Conservation (phyloP, 2,113 vertebrate genomes). For the Edolisoma coerulescens region DNA sequence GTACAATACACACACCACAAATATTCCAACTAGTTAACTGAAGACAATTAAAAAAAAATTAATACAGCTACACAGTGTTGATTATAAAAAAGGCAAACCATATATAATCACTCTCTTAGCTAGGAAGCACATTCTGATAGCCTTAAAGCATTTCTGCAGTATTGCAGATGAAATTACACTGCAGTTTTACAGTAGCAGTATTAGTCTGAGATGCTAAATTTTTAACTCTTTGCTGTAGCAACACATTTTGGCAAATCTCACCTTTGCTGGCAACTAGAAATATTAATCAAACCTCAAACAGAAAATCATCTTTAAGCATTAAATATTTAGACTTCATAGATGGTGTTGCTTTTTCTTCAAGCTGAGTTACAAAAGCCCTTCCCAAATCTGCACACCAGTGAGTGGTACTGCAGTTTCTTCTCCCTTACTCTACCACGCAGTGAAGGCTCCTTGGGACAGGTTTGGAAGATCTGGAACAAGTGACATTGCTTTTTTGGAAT, state of each 20-base stretch:
- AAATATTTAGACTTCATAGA: not conserved
- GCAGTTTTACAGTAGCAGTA: not conserved
- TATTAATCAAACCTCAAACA: not conserved
- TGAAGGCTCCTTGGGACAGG: not conserved
- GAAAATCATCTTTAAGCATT: not conserved
- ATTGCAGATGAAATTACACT: not conserved
- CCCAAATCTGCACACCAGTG: not conserved
- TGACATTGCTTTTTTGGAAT: not conserved
- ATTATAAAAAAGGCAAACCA: not conserved
- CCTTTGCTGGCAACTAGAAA: not conserved
- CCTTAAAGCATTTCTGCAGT: not conserved
- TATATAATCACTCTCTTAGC: not conserved
- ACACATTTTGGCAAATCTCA: not conserved
- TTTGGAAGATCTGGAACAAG: not conserved
- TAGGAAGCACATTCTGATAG: not conserved
- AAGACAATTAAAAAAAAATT: not conserved
- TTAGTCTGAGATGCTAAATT: not conserved
- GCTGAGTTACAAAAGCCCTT: not conserved
- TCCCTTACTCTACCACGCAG: fast-evolving
- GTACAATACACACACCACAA: not conserved
- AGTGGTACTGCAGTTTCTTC: not conserved
- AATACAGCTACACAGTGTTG: not conserved
- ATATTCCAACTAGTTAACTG: not conserved
- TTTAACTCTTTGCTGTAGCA: not conserved
- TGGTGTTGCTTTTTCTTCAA: not conserved